Evolutionary conservation across 2,797 vertebrate species (phyloP).

Genomic region (Sebastes matsubarae): DNA sequence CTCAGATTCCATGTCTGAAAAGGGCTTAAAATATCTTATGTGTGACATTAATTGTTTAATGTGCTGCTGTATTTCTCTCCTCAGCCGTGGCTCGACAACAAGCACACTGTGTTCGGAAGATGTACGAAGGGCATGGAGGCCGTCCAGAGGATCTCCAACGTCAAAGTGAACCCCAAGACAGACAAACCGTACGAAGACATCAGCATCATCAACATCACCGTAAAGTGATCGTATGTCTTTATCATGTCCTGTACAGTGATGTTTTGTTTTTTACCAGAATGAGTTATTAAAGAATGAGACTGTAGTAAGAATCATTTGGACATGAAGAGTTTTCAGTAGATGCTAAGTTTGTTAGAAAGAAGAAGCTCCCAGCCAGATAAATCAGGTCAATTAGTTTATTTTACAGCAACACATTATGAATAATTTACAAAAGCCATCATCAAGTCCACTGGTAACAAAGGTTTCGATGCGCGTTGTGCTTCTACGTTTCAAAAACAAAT

Average conservation of each 20-base stretch:
- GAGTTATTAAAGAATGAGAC: conserved; percentile 46
- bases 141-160: conserved; percentile 96
- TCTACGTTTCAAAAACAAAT: conserved; percentile 60
- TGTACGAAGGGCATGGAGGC: conserved; percentile 98
- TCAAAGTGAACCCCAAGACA: conserved; percentile 97
- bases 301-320: not conserved
- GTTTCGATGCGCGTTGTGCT: conserved; percentile 69
- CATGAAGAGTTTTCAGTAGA: not conserved
- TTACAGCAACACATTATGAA: conserved; percentile 78
- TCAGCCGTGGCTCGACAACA: conserved; percentile 99
- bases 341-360: not conserved
- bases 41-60: not conserved
- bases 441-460: conserved; percentile 74
- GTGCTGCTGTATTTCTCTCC: not conserved
- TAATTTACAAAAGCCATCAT: conserved; percentile 80
- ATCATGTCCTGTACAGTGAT: conserved; percentile 44
- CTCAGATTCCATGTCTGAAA: not conserved
- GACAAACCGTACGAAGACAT: conserved; percentile 99
- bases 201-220: conserved; percentile 98
- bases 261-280: conserved; percentile 35
- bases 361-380: not conserved
- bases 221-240: conserved; percentile 83
- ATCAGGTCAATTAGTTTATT: conserved; percentile 70
- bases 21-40: not conserved
- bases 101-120: conserved; percentile 97